phyloP scores from a whole-genome alignment of 2,888 invertebrate genomes.

The Troides aeacus region DNA sequence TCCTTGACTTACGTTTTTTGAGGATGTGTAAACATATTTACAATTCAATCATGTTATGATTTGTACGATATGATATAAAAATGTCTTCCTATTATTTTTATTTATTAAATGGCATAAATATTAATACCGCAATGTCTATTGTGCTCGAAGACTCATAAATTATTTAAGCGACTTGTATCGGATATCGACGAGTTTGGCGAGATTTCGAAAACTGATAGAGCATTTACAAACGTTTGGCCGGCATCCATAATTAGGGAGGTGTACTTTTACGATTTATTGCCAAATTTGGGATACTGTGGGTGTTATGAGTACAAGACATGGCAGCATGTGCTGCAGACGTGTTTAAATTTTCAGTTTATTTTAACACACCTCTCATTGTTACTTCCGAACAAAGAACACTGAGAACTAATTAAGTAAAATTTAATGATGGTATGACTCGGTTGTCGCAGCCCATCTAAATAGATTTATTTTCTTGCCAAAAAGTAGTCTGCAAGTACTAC shows the following conservation, averaged over 20 bases:
- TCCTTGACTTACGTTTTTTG: background rate
- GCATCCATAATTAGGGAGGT: constrained; percentile 52
- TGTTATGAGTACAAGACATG: constrained; percentile 10
- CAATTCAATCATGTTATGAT: background rate
- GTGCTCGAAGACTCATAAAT: constrained; percentile 66
- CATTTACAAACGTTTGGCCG: constrained; percentile 54
- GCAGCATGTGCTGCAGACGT: background rate
- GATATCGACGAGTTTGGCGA: constrained; percentile 64
- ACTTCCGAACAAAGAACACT: too few species aligned
- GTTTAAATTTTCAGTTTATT: too few species aligned
- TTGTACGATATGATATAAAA: background rate
- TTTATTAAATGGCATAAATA: constrained; percentile 55
- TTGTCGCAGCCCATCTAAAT: too few species aligned
- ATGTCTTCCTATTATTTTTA: constrained; percentile 38
- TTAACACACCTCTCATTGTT: too few species aligned
- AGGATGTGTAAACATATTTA: background rate
- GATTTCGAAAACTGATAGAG: constrained; percentile 68
- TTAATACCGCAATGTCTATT: constrained; percentile 60
- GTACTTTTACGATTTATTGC: constrained; percentile 44
- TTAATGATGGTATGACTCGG: too few species aligned
- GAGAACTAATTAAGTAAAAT: too few species aligned
- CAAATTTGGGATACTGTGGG: constrained; percentile 30
- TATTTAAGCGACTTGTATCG: constrained; percentile 63
- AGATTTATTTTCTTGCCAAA: too few species aligned
- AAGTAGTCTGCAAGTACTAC: too few species aligned